Conservation (phyloP, 2,888 invertebrate genomes). For the Lysandra bellargus region DNA sequence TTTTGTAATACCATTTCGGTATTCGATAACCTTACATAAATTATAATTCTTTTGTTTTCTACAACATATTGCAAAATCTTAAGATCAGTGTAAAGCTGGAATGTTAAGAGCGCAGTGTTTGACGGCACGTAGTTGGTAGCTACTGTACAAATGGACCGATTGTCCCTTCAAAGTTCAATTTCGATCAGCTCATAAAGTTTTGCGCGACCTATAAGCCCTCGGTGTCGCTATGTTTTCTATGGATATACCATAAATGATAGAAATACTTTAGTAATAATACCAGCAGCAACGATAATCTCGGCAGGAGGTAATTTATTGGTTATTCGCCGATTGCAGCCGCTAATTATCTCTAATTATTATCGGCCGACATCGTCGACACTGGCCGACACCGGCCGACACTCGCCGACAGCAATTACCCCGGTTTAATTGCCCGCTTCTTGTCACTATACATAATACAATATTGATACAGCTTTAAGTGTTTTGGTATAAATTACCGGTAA, state of each 20-base stretch:
- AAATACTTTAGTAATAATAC: neutral
- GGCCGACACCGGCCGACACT: slow-evolving; percentile 1
- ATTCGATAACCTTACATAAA: neutral
- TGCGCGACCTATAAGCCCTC: too few relatives aligned
- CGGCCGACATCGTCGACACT: slow-evolving; percentile 1
- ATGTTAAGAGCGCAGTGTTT: too few relatives aligned
- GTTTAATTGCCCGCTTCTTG: slow-evolving; percentile 8
- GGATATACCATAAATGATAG: neutral
- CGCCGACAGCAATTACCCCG: neutral
- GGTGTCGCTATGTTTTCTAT: neutral
- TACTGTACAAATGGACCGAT: too few relatives aligned
- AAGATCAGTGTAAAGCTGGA: too few relatives aligned
- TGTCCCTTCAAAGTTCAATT: too few relatives aligned
- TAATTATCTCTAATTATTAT: slow-evolving; percentile 22
- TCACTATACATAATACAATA: neutral
- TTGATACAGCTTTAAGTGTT: neutral
- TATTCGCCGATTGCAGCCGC: slow-evolving; percentile 21
- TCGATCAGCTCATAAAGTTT: too few relatives aligned
- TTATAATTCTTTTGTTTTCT: too few relatives aligned
- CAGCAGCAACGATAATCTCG: neutral
- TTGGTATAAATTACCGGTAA: neutral
- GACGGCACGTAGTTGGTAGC: too few relatives aligned
- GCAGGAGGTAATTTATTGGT: slow-evolving; percentile 23
- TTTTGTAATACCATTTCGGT: slow-evolving; percentile 9
- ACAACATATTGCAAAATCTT: too few relatives aligned